phyloP scores from a whole-genome alignment of 1,140 invertebrate genomes.

The Idris sp. region DNA sequence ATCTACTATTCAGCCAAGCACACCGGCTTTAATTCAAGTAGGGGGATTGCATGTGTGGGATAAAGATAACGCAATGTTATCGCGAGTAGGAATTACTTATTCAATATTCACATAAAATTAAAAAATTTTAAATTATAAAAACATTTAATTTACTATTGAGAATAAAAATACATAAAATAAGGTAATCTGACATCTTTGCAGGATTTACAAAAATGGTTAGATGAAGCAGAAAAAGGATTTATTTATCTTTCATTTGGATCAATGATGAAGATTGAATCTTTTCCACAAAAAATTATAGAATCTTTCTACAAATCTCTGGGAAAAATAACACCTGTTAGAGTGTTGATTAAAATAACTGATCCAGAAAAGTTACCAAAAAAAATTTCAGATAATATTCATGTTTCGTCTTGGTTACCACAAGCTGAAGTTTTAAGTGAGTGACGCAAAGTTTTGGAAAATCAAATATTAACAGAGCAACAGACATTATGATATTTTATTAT shows the following conservation, averaged over 20 bases:
- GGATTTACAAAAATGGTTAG: slow-evolving; percentile 47
- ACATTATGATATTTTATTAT: too few species aligned
- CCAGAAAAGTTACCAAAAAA: slow-evolving; percentile 67
- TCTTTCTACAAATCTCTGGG: slow-evolving; percentile 63
- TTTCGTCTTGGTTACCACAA: slow-evolving; percentile 82
- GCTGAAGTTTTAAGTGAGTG: slow-evolving; percentile 81
- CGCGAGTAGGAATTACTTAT: slow-evolving; percentile 31
- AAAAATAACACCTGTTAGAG: slow-evolving; percentile 65
- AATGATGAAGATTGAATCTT: slow-evolving; percentile 81
- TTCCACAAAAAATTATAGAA: slow-evolving; percentile 54
- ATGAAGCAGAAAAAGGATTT: slow-evolving; percentile 78
- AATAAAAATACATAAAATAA: too few species aligned
- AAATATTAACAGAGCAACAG: too few species aligned
- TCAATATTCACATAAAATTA: too few species aligned
- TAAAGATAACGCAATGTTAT: slow-evolving; percentile 14
- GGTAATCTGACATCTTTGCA: slow-evolving; percentile 6
- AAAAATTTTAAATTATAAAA: too few species aligned
- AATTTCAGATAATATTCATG: slow-evolving; percentile 80
- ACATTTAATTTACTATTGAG: too few species aligned
- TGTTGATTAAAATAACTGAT: slow-evolving; percentile 66
- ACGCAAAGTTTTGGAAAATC: background rate
- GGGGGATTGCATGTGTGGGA: slow-evolving; percentile 78
- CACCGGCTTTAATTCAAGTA: slow-evolving; percentile 79
- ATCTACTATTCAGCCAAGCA: slow-evolving; percentile 74
- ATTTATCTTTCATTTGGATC: slow-evolving; percentile 86